These are phyloP conservation scores for Thalassoma bifasciatum DNA, from an alignment of 2,113 vertebrate species.

Conservation along the genomic window DNA sequence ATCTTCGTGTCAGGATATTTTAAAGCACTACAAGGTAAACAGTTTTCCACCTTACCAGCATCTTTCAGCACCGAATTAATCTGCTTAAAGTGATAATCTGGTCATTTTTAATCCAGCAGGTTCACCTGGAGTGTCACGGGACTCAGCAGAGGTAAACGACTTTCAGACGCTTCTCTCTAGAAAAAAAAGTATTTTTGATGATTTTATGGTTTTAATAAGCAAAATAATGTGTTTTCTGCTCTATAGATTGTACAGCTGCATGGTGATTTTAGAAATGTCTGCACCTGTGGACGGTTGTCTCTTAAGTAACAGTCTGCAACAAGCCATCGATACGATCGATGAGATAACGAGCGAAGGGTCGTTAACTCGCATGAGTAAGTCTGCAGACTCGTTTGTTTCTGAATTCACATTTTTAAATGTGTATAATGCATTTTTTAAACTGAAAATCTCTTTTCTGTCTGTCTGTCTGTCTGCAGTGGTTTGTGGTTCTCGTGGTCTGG, in stretches of 20 bases:
- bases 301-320: slow-evolving; percentile 36
- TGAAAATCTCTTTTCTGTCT: too few relatives aligned
- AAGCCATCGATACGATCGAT: neutral
- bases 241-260: slow-evolving; percentile 70
- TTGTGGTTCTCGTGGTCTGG: slow-evolving; percentile 55
- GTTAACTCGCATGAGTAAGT: slow-evolving; percentile 64
- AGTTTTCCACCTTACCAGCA: neutral
- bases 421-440: too few relatives aligned
- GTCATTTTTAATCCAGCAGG: slow-evolving; percentile 41
- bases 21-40: slow-evolving; percentile 40
- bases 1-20: slow-evolving; percentile 5
- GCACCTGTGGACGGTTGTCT: slow-evolving; percentile 46
- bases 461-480: slow-evolving; percentile 49
- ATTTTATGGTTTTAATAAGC: neutral
- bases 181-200: neutral
- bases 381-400: neutral
- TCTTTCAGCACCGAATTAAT: neutral
- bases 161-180: too few relatives aligned
- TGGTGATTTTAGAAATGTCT: slow-evolving; percentile 69
- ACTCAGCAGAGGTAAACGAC: slow-evolving; percentile 48
- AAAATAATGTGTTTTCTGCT: neutral
- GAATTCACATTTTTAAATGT: neutral
- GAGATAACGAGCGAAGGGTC: slow-evolving; percentile 14
- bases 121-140: slow-evolving; percentile 66
- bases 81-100: neutral